A percentile compares a stretch with the other conserved stretches of the same genome.
These are phyloP conservation scores for Thyatira batis DNA, from an alignment of 2,888 invertebrate genomes.

Conservation along the genomic window DNA sequence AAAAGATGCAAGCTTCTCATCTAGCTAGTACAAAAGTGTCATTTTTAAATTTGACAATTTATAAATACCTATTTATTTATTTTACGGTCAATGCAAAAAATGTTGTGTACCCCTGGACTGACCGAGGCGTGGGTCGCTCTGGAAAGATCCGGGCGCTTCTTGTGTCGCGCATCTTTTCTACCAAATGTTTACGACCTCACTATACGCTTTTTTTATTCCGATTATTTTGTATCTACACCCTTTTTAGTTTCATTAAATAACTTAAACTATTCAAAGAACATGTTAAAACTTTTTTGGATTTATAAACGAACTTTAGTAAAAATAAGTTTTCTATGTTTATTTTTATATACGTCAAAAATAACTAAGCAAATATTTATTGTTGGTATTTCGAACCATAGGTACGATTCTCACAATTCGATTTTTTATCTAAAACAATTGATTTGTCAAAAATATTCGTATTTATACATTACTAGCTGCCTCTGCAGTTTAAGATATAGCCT, in stretches of 20 bases:
- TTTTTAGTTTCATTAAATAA: not conserved
- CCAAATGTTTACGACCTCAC: constrained; percentile 37
- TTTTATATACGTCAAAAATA: no score
- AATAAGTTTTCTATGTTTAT: not conserved
- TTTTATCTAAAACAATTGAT: no score
- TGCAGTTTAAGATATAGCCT: no score
- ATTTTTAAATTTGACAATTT: no score
- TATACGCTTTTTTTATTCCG: constrained; percentile 27
- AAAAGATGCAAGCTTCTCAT: no score
- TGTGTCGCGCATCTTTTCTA: constrained; percentile 39
- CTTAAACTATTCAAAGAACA: not conserved
- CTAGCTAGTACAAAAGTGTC: no score
- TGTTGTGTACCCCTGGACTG: constrained; percentile 44
- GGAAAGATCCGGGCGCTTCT: constrained; percentile 64
- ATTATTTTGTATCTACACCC: not conserved
- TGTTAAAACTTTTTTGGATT: not conserved
- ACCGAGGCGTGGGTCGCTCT: constrained; percentile 50
- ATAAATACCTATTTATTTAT: no score
- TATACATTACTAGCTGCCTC: no score
- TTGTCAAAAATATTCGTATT: no score
- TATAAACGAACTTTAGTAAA: not conserved
- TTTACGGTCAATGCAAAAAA: constrained; percentile 19
- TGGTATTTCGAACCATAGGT: no score
- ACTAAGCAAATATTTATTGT: no score
- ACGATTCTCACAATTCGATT: no score